Percentiles rank a stretch among this genome's conserved stretches.
These are phyloP conservation scores for Thaumatotibia leucotreta DNA, from an alignment of 1,140 invertebrate species.

Conservation along the genomic window DNA sequence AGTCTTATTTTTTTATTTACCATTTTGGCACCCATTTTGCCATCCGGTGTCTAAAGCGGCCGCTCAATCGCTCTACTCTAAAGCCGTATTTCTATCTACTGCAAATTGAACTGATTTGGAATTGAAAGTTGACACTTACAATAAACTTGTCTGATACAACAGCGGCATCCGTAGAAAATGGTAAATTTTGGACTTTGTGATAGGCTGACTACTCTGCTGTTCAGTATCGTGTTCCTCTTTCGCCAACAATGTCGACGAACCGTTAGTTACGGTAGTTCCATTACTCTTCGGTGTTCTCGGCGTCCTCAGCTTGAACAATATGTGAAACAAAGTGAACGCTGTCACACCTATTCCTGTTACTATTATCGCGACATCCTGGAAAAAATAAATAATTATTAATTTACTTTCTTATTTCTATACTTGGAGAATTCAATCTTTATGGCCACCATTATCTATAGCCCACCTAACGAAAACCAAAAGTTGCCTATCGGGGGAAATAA, in stretches of 20 bases:
- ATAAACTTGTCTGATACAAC: conserved; percentile 76
- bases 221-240: conserved; percentile 38
- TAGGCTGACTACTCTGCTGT: conserved; percentile 8
- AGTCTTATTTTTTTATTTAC: no score
- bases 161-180: conserved; percentile 75
- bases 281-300: conserved; percentile 34
- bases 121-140: conserved; percentile 63
- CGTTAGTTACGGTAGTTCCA: conserved; percentile 25
- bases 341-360: conserved; percentile 73
- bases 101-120: no score
- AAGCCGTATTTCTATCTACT: no score
- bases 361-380: conserved; percentile 77
- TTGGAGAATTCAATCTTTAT: no score
- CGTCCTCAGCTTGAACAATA: conserved; percentile 56
- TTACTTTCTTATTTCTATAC: no score
- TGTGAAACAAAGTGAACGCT: conserved; percentile 69
- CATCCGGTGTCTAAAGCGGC: no score
- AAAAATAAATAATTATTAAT: conserved; percentile 23
- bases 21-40: no score
- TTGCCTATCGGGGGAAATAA: no score
- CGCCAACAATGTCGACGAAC: conserved; percentile 22
- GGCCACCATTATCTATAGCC: no score
- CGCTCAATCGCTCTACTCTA: no score
- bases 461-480: no score
- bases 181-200: conserved; percentile 54